phyloP scores from a whole-genome alignment of 2,113 vertebrate genomes.

The Petrocephalus microphthalmus region DNA sequence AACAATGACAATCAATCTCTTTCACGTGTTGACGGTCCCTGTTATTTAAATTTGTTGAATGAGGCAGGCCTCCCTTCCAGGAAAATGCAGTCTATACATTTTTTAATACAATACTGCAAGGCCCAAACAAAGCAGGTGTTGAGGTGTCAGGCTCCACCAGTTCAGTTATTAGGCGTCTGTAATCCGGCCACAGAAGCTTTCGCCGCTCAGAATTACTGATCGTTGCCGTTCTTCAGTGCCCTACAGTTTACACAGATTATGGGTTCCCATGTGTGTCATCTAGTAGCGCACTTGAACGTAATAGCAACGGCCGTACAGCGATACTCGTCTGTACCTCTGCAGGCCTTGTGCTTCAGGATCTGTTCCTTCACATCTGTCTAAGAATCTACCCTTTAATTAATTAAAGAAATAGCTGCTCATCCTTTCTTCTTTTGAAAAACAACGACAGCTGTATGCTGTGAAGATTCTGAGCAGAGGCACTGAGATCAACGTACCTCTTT shows the following conservation, averaged over 20 bases:
- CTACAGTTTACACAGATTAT: background rate
- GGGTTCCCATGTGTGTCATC: background rate
- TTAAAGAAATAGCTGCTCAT: background rate
- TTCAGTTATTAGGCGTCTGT: background rate
- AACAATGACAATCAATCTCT: too few species aligned
- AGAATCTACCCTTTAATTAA: background rate
- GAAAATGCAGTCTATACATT: background rate
- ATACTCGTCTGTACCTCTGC: background rate
- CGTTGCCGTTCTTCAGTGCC: background rate
- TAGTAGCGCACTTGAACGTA: background rate
- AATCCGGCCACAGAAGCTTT: background rate
- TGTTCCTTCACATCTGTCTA: background rate
- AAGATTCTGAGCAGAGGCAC: background rate
- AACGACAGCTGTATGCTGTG: background rate
- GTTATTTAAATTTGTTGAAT: background rate
- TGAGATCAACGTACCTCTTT: background rate
- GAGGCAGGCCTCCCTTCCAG: background rate
- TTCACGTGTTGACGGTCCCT: background rate
- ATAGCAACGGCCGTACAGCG: background rate
- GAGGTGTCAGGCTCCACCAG: too few species aligned
- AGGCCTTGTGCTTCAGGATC: background rate
- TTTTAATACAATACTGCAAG: too few species aligned
- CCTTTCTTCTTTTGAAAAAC: background rate
- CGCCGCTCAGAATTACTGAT: background rate
- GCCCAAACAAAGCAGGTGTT: too few species aligned